Evolutionary conservation across 2,797 vertebrate genomes (phyloP), one percentile per base, ranked within the genome.

Genomic region (Pangasius larnaudii): DNA sequence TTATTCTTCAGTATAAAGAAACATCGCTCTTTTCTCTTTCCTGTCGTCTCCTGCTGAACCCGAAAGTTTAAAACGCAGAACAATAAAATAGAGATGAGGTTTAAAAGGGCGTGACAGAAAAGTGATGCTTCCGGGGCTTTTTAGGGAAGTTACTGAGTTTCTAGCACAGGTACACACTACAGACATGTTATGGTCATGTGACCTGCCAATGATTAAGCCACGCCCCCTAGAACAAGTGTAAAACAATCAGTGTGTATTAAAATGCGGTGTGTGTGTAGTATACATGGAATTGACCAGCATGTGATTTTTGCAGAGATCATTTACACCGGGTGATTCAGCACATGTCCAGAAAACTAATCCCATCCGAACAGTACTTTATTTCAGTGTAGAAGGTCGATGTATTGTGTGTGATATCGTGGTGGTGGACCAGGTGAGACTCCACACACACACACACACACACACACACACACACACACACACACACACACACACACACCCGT

Each of bases 391-490:
- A 33, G 39, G n/a, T 39, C 1, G 53, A 69, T 51, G 77, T 63
- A 42, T 36, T 27, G 24, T 81, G 27, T 33, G 30, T 56, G 49
- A n/a, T n/a, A 27, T 27, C 5, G 1, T 58, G 51, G 49, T 86
- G 79, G 42, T 63, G 74, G 53, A 53, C 74, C 74, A 63, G 74
- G 61, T 87, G 65, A 77, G 19, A 89, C 58, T 56, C 9, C 53
- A 59, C 53, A 56, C 75, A 53, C 75, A 78, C 75, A 75, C 74
- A 30, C 72, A 75, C 72, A 75, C 72, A 75, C 42, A 78, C 46
- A 78, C 75, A 78, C 49, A 78, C 58, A 18, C 58, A 42, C 33
- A 39, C 10, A 75, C 74, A 30, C 72, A 75, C 72, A 75, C 72
- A 75, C 42, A 78, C 46, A 78, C 75, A 78, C 49, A 78, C 58